Conservation (phyloP, 1,140 invertebrate genomes). For the Schlechtendalia chinensis region DNA sequence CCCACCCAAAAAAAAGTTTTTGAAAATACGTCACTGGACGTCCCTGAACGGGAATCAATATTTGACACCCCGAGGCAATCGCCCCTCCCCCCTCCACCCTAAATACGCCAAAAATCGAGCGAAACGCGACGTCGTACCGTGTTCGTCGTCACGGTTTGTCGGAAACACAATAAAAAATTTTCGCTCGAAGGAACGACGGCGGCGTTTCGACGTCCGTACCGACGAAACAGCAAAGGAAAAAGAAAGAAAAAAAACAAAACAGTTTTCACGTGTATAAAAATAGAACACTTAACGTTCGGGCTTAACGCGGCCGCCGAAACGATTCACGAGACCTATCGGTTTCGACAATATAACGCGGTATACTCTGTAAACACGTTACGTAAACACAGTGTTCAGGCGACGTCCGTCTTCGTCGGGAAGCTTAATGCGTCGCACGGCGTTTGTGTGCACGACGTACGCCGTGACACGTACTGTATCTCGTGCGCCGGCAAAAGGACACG, state of each 20-base stretch:
- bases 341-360: not conserved
- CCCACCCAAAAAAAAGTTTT: no score
- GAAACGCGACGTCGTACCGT: no score
- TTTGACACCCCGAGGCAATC: no score
- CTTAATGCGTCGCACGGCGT: conserved; percentile 14
- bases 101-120: no score
- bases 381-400: no score
- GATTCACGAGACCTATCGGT: not conserved
- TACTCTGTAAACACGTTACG: not conserved
- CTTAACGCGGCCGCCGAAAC: not conserved
- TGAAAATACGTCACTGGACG: no score
- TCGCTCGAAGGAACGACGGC: no score
- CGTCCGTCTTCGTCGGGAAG: not conserved
- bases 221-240: not conserved
- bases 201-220: not conserved
- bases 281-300: not conserved
- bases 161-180: no score
- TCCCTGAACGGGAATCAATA: no score
- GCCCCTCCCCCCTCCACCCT: no score
- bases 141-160: no score
- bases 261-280: not conserved
- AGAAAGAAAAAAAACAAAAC: not conserved
- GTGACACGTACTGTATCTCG: not conserved
- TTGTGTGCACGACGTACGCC: not conserved
- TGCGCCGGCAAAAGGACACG: no score